phyloP scores from a whole-genome alignment of 2,113 vertebrate genomes.

The Pycnonotus jocosus region DNA sequence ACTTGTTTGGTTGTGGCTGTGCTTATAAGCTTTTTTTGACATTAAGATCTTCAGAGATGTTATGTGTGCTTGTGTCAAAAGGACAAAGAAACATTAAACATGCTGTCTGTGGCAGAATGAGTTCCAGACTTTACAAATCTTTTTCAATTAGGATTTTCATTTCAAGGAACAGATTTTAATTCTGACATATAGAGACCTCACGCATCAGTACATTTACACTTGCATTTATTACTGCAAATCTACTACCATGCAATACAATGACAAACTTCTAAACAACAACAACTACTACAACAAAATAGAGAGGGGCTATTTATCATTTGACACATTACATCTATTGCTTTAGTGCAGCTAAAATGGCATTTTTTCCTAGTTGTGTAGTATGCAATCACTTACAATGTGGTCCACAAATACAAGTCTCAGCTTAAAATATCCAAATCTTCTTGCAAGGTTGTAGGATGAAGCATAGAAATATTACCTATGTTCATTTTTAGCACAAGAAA shows the following conservation, averaged over 20 bases:
- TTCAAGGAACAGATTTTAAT: not conserved
- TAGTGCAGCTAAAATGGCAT: not conserved
- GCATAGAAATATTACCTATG: not conserved
- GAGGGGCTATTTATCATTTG: not conserved
- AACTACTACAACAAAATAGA: not conserved
- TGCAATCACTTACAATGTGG: not conserved
- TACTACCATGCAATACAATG: not conserved
- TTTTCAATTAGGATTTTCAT: constrained; percentile 8
- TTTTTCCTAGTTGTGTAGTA: not conserved
- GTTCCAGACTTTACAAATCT: not conserved
- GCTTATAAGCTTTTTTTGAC: not conserved
- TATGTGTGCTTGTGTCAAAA: not conserved
- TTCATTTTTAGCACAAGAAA: not conserved
- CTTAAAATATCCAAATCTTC: not conserved
- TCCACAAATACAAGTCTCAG: not conserved
- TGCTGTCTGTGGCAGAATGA: not conserved
- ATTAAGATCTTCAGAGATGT: not conserved
- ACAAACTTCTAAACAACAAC: not conserved
- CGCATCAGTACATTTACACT: not conserved
- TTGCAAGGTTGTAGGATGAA: not conserved
- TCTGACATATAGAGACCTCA: not conserved
- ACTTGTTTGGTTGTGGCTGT: not conserved
- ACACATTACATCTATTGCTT: not conserved
- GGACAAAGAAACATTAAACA: not conserved
- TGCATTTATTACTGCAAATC: not conserved